Percentiles rank a stretch among this genome's conserved stretches.
Evolutionary conservation across 2,888 invertebrate species (phyloP).

Genomic region (Notocelia uddmanniana): DNA sequence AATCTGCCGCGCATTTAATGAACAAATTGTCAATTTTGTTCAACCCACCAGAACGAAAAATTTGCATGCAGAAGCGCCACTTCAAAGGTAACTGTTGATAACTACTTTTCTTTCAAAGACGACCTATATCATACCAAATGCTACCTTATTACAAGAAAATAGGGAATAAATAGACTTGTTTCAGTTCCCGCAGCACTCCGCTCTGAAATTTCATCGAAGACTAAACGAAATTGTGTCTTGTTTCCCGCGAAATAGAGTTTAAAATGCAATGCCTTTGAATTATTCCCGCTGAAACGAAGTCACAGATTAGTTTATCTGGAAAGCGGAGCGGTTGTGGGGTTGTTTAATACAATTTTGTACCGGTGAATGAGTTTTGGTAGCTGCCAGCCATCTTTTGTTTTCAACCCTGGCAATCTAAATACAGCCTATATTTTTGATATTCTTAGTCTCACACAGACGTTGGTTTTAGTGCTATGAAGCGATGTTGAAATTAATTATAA

Average conservation of each 20-base stretch:
- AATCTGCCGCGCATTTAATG: slow-evolving; percentile 53
- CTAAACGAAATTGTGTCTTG: slow-evolving; percentile 50
- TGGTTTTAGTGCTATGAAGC: too few relatives aligned
- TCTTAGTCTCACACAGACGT: too few relatives aligned
- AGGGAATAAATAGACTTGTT: slow-evolving; percentile 29
- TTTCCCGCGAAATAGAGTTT: neutral
- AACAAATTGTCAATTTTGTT: slow-evolving; percentile 71
- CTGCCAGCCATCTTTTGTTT: slow-evolving; percentile 77
- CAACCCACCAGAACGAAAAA: slow-evolving; percentile 62
- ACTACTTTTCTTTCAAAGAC: slow-evolving; percentile 64
- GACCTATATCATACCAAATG: slow-evolving; percentile 33
- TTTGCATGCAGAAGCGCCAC: slow-evolving; percentile 86
- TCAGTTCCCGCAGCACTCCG: neutral
- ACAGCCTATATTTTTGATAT: neutral
- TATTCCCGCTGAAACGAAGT: slow-evolving; percentile 43
- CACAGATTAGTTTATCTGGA: slow-evolving; percentile 72
- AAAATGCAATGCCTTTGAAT: slow-evolving; percentile 47
- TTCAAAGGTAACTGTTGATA: slow-evolving; percentile 80
- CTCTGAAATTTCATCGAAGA: neutral
- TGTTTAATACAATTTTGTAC: slow-evolving; percentile 80
- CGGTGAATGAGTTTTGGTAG: slow-evolving; percentile 86
- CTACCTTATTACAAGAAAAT: accelerated
- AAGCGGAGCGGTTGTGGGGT: slow-evolving; percentile 71
- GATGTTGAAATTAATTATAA: too few relatives aligned
- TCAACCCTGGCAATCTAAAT: slow-evolving; percentile 1